Evolutionary conservation across 2,797 vertebrate species (phyloP).

Genomic region (Myioborus miniatus): DNA sequence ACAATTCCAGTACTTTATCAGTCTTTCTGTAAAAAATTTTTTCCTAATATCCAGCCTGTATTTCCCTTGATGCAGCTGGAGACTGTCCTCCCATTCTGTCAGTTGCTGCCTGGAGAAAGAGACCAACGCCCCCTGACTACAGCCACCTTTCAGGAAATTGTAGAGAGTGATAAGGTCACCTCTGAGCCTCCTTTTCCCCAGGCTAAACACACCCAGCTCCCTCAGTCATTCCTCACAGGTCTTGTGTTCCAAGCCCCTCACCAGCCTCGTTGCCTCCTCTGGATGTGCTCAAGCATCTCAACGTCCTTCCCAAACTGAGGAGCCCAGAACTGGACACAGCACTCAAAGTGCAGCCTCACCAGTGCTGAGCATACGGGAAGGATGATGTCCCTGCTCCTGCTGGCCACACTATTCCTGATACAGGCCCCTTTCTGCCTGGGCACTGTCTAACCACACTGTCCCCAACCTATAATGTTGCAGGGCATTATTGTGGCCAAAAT

Average conservation of each 20-base stretch:
- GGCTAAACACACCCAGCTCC: background rate
- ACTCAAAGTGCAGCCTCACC: background rate
- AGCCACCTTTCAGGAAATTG: fast-evolving
- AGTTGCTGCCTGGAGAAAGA: background rate
- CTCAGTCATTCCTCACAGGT: background rate
- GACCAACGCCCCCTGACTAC: no score
- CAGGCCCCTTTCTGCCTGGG: background rate
- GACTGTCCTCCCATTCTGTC: background rate
- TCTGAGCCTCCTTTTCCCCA: background rate
- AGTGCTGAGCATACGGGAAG: fast-evolving
- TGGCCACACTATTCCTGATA: background rate
- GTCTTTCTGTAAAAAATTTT: fast-evolving
- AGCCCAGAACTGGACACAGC: background rate
- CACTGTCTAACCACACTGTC: background rate
- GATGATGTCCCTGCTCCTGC: background rate
- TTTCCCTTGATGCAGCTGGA: background rate
- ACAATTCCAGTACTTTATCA: background rate
- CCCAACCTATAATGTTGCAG: background rate
- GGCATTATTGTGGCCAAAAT: background rate
- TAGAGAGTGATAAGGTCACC: no score
- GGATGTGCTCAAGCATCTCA: fast-evolving
- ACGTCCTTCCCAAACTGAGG: background rate
- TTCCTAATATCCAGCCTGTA: background rate
- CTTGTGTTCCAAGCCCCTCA: background rate
- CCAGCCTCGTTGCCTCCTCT: background rate